phyloP scores from a whole-genome alignment of 2,113 vertebrate genomes.

The Strigops habroptila region DNA sequence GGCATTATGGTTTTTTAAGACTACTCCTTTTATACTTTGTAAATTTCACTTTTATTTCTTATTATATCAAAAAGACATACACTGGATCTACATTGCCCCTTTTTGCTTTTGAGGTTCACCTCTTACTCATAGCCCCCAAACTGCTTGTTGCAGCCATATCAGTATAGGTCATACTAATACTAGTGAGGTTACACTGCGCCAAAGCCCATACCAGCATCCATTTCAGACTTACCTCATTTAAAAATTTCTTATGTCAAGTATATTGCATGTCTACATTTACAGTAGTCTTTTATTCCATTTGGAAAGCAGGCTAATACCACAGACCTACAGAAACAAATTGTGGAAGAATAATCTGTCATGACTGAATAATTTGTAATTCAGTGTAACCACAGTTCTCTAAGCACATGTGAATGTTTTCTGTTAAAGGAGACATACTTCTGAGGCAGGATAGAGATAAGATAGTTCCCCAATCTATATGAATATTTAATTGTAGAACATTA shows the following conservation, averaged over 20 bases:
- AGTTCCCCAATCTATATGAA: neutral
- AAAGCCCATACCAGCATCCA: neutral
- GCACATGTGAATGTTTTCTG: rapidly evolving
- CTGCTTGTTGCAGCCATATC: neutral
- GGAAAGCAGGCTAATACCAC: neutral
- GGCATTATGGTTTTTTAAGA: neutral
- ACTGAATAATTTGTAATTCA: neutral
- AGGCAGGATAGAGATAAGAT: neutral
- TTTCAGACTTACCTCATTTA: neutral
- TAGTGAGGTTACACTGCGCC: neutral
- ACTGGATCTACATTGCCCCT: neutral
- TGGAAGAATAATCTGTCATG: neutral
- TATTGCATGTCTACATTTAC: neutral
- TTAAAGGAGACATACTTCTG: neutral
- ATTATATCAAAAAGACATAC: neutral
- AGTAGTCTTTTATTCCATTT: neutral
- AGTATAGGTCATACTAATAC: rapidly evolving
- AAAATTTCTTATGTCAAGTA: neutral
- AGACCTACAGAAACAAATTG: neutral
- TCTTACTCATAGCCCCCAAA: neutral
- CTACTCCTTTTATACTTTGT: neutral
- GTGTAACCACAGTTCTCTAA: neutral
- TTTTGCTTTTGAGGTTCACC: neutral
- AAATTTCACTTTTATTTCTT: neutral
- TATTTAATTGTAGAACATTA: neutral